Evolutionary conservation across 2,888 invertebrate genomes (phyloP).

Genomic region (Amblyjoppa fuscipennis): DNA sequence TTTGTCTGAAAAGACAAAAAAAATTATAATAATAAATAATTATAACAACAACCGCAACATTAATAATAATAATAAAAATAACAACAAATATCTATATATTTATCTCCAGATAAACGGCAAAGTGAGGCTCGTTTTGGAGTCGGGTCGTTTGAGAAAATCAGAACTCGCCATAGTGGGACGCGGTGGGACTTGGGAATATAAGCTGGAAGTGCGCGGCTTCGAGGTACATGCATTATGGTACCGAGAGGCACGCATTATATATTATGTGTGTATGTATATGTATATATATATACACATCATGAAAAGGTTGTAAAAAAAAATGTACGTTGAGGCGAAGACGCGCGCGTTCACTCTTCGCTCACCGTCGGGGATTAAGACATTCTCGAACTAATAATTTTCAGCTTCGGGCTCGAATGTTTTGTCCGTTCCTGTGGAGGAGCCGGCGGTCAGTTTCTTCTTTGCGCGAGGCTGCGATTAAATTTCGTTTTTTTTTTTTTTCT

Average conservation of each 20-base stretch:
- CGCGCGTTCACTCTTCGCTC: slow-evolving; percentile 69
- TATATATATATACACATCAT: slow-evolving; percentile 55
- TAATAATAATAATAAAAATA: not conserved
- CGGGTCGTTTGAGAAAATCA: slow-evolving; percentile 46
- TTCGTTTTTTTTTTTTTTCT: not conserved
- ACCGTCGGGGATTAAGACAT: slow-evolving; percentile 82
- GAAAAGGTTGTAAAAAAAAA: slow-evolving; percentile 71
- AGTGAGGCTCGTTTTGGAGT: slow-evolving; percentile 33
- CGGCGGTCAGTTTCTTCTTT: slow-evolving; percentile 29
- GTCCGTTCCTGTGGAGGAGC: slow-evolving; percentile 71
- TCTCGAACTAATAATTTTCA: slow-evolving; percentile 83
- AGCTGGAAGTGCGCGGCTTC: slow-evolving; percentile 42
- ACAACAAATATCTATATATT: slow-evolving; percentile 10
- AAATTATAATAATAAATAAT: not conserved
- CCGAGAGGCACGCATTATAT: slow-evolving; percentile 32
- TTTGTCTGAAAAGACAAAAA: not conserved
- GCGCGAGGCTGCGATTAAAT: not conserved
- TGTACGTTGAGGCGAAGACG: slow-evolving; percentile 78
- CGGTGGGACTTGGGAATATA: slow-evolving; percentile 24
- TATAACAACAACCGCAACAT: not conserved
- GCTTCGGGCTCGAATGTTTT: slow-evolving; percentile 78
- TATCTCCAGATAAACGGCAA: slow-evolving; percentile 30
- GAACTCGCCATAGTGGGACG: slow-evolving; percentile 19
- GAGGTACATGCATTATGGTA: slow-evolving; percentile 53
- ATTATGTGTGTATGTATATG: slow-evolving; percentile 10